A percentile compares a stretch with the other conserved stretches of the same genome.
Conservation (phyloP, 1,140 invertebrate species). For the Lutraria rhynchaena region DNA sequence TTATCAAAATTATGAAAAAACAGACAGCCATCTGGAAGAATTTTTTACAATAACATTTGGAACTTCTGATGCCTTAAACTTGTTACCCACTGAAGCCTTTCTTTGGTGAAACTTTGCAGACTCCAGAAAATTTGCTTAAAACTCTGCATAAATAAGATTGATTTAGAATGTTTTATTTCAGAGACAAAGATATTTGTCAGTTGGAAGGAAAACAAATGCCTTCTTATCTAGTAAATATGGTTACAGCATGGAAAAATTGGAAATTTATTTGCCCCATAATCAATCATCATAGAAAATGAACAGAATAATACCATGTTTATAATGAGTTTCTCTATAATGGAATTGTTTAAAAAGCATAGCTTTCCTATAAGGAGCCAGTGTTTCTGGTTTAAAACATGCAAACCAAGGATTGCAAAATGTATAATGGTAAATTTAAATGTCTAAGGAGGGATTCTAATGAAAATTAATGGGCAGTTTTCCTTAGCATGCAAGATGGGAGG, state of each 20-base stretch:
- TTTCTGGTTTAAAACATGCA: slow-evolving; percentile 19
- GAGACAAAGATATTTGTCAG: slow-evolving; percentile 44
- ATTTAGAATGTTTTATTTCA: slow-evolving; percentile 50
- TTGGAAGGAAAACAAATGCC: slow-evolving; percentile 29
- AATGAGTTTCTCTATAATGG: slow-evolving; percentile 1
- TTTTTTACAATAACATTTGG: neutral
- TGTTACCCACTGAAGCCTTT: slow-evolving; percentile 12
- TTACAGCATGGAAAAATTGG: slow-evolving; percentile 44
- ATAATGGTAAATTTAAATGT: no score
- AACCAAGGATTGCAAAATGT: neutral
- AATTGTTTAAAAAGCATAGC: slow-evolving; percentile 3
- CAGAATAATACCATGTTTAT: slow-evolving; percentile 19
- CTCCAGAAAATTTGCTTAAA: slow-evolving; percentile 36
- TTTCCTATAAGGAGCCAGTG: neutral
- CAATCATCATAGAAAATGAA: slow-evolving; percentile 15
- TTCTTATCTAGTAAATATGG: slow-evolving; percentile 46
- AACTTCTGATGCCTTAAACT: slow-evolving; percentile 36
- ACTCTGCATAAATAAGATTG: slow-evolving; percentile 51
- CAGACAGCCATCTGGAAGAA: slow-evolving; percentile 7
- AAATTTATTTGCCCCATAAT: slow-evolving; percentile 36
- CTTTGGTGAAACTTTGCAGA: slow-evolving; percentile 39
- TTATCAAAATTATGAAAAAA: slow-evolving; percentile 19
- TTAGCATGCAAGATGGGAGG: no score
- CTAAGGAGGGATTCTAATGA: no score
- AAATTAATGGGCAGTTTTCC: no score